phyloP scores from a whole-genome alignment of 2,113 vertebrate genomes.

The Campylomormyrus tamandua region DNA sequence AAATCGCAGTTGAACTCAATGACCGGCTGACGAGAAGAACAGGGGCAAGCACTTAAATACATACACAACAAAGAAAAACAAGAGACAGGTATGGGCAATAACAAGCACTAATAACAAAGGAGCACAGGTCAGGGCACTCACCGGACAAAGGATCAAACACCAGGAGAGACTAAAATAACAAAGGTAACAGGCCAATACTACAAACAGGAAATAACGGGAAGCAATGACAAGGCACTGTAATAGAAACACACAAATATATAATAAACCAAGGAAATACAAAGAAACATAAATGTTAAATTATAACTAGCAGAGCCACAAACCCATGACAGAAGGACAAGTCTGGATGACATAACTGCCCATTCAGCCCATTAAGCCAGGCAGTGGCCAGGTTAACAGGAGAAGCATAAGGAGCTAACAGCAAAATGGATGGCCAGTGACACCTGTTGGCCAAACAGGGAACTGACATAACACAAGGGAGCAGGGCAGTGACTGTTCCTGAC shows the following conservation, averaged over 20 bases:
- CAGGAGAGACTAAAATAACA: background rate
- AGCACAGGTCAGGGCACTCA: background rate
- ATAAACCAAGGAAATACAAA: background rate
- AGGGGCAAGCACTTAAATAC: background rate
- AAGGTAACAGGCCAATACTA: background rate
- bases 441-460: background rate
- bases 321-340: background rate
- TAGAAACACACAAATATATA: background rate
- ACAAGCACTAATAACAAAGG: background rate
- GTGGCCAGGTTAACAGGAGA: background rate
- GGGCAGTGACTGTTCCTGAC: background rate
- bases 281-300: background rate
- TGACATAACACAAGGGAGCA: background rate
- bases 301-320: background rate
- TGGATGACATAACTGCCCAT: background rate
- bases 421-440: background rate
- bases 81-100: background rate
- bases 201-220: background rate
- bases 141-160: background rate
- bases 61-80: background rate
- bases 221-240: background rate
- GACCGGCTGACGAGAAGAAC: background rate
- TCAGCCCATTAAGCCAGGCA: background rate
- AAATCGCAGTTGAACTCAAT: too few species aligned
- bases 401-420: background rate